Evolutionary conservation across 1,140 invertebrate species (phyloP).

Genomic region (Diorhabda elongata): DNA sequence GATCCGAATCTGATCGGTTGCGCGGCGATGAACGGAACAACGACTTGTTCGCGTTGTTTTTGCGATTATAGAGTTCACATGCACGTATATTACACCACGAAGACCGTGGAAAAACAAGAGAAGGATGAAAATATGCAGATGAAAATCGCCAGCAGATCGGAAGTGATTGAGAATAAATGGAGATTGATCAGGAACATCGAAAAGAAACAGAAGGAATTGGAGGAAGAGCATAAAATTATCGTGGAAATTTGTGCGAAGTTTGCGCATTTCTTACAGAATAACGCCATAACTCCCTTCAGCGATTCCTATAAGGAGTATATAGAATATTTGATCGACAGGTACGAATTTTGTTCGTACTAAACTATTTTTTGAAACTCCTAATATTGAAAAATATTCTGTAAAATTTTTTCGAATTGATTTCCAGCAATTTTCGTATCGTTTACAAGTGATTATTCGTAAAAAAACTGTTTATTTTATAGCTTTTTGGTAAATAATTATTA

Average conservation of each 20-base stretch:
- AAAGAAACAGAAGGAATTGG: conserved; percentile 21
- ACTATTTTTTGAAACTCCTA: neutral
- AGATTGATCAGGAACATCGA: conserved; percentile 25
- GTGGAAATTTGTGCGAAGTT: conserved; percentile 34
- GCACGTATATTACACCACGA: conserved; percentile 38
- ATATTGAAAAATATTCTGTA: conserved; percentile 4
- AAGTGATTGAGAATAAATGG: conserved; percentile 22
- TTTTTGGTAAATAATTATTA: too few relatives aligned
- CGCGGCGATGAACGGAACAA: conserved; percentile 31
- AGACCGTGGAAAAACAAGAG: conserved; percentile 26
- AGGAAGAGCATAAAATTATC: conserved; percentile 30
- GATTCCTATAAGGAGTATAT: conserved; percentile 37
- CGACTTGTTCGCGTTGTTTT: conserved; percentile 31
- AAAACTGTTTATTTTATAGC: too few relatives aligned
- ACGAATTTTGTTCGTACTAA: conserved; percentile 5
- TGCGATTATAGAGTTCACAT: conserved; percentile 35
- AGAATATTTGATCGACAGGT: conserved; percentile 33
- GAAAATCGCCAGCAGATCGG: conserved; percentile 29
- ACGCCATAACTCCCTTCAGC: conserved; percentile 36
- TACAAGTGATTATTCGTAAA: neutral
- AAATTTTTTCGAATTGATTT: conserved; percentile 2
- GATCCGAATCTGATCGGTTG: conserved; percentile 34
- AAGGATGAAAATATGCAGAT: conserved; percentile 23
- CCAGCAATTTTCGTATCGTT: neutral
- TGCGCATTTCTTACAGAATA: conserved; percentile 33